Conservation (phyloP, 2,888 invertebrate genomes). For the Andrena flavipes region DNA sequence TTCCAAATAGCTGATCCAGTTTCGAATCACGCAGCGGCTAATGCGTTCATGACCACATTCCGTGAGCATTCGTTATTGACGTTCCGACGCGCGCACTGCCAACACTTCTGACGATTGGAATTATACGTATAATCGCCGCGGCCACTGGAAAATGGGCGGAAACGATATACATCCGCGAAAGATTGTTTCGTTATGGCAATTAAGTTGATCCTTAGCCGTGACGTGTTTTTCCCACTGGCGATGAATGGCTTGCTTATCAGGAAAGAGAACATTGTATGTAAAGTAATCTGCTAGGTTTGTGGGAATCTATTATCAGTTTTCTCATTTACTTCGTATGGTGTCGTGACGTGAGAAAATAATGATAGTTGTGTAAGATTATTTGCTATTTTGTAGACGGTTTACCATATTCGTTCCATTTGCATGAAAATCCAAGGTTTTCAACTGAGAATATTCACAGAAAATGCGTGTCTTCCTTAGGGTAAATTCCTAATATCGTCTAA, state of each 20-base stretch:
- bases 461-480: no score
- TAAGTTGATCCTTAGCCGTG: no score
- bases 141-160: neutral
- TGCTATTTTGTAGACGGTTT: no score
- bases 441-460: no score
- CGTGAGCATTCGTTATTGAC: conserved; percentile 71
- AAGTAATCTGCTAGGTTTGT: neutral
- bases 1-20: conserved; percentile 71
- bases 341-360: no score
- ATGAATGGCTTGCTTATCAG: no score
- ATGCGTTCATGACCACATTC: conserved; percentile 74
- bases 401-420: no score
- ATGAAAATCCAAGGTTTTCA: no score
- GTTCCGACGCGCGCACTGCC: conserved; percentile 41
- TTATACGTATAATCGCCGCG: neutral
- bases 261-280: neutral
- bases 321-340: no score
- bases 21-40: conserved; percentile 73
- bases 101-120: conserved; percentile 49
- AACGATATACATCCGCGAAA: neutral
- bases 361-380: no score
- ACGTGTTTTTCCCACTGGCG: no score
- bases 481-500: no score
- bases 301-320: neutral
- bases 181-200: neutral